Percentiles rank a stretch among this genome's conserved stretches.
These are phyloP conservation scores for Scolanthus callimorphus DNA, from an alignment of 92 coral and sea anemone species.

Conservation along the genomic window DNA sequence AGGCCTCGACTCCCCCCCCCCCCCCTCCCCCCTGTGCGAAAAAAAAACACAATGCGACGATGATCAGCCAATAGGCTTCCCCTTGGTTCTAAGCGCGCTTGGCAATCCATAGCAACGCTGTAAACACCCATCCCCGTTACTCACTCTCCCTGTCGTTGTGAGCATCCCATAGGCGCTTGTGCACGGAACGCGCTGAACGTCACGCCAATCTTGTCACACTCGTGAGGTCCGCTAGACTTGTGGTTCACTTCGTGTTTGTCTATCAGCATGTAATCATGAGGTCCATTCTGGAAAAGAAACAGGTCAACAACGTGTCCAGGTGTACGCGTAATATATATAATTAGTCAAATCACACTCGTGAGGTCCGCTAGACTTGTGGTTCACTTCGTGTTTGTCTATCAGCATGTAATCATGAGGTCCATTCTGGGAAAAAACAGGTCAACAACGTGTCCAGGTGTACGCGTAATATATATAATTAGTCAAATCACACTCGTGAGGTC, in stretches of 20 bases:
- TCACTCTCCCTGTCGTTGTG: conserved; percentile 66
- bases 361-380: conserved; percentile 54
- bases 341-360: too few relatives aligned
- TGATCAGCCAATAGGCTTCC: background rate
- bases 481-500: too few relatives aligned
- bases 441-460: too few relatives aligned
- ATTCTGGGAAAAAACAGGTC: conserved; percentile 29
- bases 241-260: conserved; percentile 77
- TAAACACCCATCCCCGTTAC: too few relatives aligned
- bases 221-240: conserved; percentile 75
- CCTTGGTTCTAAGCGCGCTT: too few relatives aligned
- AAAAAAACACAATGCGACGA: background rate
- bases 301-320: too few relatives aligned
- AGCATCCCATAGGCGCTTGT: conserved; percentile 92
- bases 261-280: conserved; percentile 67
- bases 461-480: too few relatives aligned
- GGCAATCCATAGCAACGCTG: too few relatives aligned
- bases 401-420: conserved; percentile 74
- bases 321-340: too few relatives aligned
- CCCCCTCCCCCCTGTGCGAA: background rate
- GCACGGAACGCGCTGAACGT: conserved; percentile 81
- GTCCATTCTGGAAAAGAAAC: conserved; percentile 58
- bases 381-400: conserved; percentile 72
- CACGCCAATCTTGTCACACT: conserved; percentile 94
- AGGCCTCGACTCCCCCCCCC: too few relatives aligned